Evolutionary conservation across 2,888 invertebrate species (phyloP).

Genomic region (Entomobrya multifasciata): DNA sequence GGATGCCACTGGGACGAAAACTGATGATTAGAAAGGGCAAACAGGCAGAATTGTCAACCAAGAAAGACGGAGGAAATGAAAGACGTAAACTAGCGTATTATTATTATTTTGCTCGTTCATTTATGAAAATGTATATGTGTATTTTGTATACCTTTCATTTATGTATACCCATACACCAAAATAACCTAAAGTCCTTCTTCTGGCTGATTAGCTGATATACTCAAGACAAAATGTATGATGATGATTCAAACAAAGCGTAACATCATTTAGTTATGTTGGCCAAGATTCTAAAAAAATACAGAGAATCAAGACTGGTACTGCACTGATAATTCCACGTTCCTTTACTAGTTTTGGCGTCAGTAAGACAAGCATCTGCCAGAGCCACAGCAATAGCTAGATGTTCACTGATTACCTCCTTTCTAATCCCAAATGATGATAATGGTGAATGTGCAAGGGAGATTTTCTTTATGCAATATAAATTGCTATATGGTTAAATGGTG

Average conservation of each 20-base stretch:
- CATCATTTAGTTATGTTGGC: too few relatives aligned
- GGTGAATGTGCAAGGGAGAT: constrained; percentile 34
- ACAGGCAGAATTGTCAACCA: constrained; percentile 28
- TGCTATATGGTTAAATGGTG: neutral
- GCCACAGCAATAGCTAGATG: too few relatives aligned
- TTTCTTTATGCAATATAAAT: constrained; percentile 17
- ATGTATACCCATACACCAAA: neutral
- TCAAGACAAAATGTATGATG: too few relatives aligned
- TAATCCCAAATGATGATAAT: constrained; percentile 49
- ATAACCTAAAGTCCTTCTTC: too few relatives aligned
- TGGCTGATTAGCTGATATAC: too few relatives aligned
- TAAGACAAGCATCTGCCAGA: neutral
- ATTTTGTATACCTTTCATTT: too few relatives aligned
- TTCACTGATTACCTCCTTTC: constrained; percentile 27
- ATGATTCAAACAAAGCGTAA: too few relatives aligned
- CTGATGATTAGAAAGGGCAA: neutral
- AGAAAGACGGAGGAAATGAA: constrained; percentile 13
- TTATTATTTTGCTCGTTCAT: neutral
- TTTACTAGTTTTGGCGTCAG: constrained; percentile 19
- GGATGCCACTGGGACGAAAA: constrained; percentile 59
- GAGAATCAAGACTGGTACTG: too few relatives aligned
- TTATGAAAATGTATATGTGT: too few relatives aligned
- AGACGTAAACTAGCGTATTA: constrained; percentile 27
- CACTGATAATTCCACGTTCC: too few relatives aligned
- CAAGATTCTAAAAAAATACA: too few relatives aligned